A percentile compares a stretch with the other conserved stretches of the same genome.
Conservation (phyloP, 2,888 invertebrate genomes). For the Melieria crassipennis region DNA sequence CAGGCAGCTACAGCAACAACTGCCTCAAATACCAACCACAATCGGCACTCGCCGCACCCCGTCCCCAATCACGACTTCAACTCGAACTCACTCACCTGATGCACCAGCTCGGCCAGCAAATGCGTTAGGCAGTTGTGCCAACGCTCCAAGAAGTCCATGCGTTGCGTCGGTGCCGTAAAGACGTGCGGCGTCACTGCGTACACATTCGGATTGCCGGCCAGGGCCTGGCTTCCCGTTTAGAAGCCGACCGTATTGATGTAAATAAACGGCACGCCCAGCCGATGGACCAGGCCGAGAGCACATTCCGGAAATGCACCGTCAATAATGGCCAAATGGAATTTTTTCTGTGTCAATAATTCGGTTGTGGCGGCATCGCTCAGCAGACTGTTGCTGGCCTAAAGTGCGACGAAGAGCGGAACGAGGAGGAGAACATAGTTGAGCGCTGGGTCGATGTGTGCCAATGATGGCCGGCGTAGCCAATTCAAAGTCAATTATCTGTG, state of each 20-base stretch:
- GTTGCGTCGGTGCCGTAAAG: conserved; percentile 73
- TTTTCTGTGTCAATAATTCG: conserved; percentile 62
- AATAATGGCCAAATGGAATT: conserved; percentile 73
- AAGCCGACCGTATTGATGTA: conserved; percentile 83
- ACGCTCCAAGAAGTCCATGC: conserved; percentile 69
- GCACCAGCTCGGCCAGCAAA: conserved; percentile 69
- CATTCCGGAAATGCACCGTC: conserved; percentile 85
- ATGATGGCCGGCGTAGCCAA: not conserved
- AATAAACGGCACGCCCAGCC: conserved; percentile 77
- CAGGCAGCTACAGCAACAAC: too few relatives aligned
- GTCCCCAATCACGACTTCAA: not conserved
- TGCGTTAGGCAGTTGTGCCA: conserved; percentile 72
- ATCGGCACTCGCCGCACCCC: not conserved
- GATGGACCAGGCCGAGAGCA: conserved; percentile 75
- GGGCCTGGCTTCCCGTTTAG: conserved; percentile 74
- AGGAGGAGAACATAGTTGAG: too few relatives aligned
- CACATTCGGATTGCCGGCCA: conserved; percentile 78
- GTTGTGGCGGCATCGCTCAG: conserved; percentile 73
- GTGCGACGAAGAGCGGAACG: not conserved
- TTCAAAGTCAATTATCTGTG: not conserved
- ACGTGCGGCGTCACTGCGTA: conserved; percentile 81
- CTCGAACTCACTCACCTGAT: conserved; percentile 67
- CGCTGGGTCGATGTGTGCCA: too few relatives aligned
- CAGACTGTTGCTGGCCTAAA: conserved; percentile 75
- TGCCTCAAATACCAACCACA: too few relatives aligned